phyloP scores from a whole-genome alignment of 1,140 invertebrate genomes.

The Mercenaria mercenaria region DNA sequence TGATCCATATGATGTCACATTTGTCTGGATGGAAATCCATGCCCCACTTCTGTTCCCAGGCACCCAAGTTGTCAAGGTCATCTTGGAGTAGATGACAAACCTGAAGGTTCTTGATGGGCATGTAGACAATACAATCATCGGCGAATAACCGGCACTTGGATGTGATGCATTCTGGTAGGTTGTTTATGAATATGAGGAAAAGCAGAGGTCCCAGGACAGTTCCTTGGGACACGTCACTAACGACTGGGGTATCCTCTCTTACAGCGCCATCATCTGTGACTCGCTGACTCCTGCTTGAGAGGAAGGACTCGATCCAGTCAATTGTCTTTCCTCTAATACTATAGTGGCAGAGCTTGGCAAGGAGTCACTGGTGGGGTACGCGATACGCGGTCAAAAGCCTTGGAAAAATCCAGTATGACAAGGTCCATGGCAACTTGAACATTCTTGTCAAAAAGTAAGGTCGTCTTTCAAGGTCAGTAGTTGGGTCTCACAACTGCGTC shows the following conservation, averaged over 20 bases:
- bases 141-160: background rate
- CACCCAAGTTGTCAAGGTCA: background rate
- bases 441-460: background rate
- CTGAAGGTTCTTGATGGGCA: background rate
- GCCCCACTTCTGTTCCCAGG: no score
- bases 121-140: background rate
- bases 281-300: background rate
- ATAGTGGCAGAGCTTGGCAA: no score
- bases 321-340: no score
- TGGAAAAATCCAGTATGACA: no score
- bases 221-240: background rate
- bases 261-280: no score
- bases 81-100: background rate
- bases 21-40: background rate
- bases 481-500: no score
- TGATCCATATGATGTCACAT: background rate
- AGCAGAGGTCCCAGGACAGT: no score
- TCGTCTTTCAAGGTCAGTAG: background rate
- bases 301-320: no score
- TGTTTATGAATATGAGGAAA: background rate
- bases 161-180: conserved; percentile 9
- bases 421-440: background rate
- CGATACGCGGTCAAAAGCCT: conserved; percentile 1
- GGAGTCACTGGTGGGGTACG: background rate
- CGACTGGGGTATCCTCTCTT: background rate